Conservation (phyloP, 1,140 invertebrate genomes). For the Drosophila fuyamai region DNA sequence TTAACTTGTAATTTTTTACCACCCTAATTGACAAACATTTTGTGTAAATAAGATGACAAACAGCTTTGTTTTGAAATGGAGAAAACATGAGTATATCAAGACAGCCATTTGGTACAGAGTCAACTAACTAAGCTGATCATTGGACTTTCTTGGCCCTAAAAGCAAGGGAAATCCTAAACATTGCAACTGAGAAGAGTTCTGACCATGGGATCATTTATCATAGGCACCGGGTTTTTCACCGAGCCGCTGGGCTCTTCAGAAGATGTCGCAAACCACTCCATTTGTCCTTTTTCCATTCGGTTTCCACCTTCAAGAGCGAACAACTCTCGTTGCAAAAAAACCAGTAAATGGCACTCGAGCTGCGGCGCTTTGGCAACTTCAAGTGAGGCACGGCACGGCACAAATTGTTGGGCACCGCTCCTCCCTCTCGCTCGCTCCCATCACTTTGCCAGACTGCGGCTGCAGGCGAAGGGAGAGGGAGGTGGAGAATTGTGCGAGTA, state of each 20-base stretch:
- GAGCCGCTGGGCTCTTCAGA: background rate
- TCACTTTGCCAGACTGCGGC: background rate
- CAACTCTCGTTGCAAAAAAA: constrained; percentile 42
- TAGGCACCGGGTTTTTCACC: background rate
- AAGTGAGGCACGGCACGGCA: constrained; percentile 65
- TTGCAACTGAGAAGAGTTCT: too few relatives aligned
- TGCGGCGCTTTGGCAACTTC: constrained; percentile 63
- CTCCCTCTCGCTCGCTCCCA: background rate
- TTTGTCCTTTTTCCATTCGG: constrained; percentile 8
- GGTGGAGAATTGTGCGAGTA: constrained; percentile 58
- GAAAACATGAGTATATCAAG: too few relatives aligned
- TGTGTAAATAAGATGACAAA: too few relatives aligned
- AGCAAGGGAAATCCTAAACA: too few relatives aligned
- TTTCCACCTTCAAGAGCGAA: constrained; percentile 35
- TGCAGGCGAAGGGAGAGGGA: background rate
- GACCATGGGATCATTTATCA: background rate
- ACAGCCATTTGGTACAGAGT: too few relatives aligned
- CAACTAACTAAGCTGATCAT: too few relatives aligned
- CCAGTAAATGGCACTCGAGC: constrained; percentile 54
- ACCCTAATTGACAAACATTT: too few relatives aligned
- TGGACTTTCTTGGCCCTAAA: too few relatives aligned
- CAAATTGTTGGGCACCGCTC: constrained; percentile 63
- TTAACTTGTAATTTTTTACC: too few relatives aligned
- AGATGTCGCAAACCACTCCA: constrained; percentile 12
- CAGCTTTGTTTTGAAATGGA: too few relatives aligned